These are phyloP conservation scores for Hippocampus zosterae DNA, from an alignment of 2,113 vertebrate species.

Conservation along the genomic window DNA sequence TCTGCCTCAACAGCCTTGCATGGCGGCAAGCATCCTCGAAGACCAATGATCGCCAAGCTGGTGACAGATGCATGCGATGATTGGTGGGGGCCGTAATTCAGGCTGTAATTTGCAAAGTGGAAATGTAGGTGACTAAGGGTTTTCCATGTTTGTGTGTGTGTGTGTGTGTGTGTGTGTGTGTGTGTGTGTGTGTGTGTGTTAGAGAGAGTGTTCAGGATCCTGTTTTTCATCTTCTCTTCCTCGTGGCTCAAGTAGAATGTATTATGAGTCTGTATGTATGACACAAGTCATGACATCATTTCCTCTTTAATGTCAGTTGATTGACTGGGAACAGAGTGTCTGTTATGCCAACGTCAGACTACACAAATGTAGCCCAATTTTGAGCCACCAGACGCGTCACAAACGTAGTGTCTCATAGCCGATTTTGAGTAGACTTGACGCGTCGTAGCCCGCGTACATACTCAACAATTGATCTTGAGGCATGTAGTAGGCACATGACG, in stretches of 20 bases:
- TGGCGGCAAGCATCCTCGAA: slow-evolving; percentile 33
- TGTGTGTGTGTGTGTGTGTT: slow-evolving; percentile 1
- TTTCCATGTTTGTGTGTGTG: slow-evolving; percentile 12
- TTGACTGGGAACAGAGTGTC: slow-evolving; percentile 14
- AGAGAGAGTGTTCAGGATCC: slow-evolving; percentile 19
- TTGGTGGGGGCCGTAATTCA: slow-evolving; percentile 52
- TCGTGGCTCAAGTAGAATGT: slow-evolving; percentile 2
- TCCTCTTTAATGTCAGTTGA: slow-evolving; percentile 13
- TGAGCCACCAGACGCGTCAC: no score
- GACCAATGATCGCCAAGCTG: slow-evolving; percentile 54
- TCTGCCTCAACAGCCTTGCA: slow-evolving; percentile 43
- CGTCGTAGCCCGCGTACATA: no score
- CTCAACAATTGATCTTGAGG: no score
- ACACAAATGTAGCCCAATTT: no score
- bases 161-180: background rate
- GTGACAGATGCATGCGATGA: slow-evolving; percentile 55
- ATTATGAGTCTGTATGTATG: slow-evolving; percentile 12
- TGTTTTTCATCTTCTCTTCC: slow-evolving; percentile 22
- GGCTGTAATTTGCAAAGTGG: slow-evolving; percentile 64
- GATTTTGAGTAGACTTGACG: no score
- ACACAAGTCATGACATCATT: slow-evolving; percentile 17
- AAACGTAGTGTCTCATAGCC: no score
- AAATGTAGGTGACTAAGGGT: slow-evolving; percentile 56
- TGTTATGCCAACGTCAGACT: background rate
- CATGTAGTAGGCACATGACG: no score